Percentiles rank a stretch among this genome's conserved stretches.
Evolutionary conservation across 2,888 invertebrate genomes (phyloP).

Genomic region (Phorcus lineatus): DNA sequence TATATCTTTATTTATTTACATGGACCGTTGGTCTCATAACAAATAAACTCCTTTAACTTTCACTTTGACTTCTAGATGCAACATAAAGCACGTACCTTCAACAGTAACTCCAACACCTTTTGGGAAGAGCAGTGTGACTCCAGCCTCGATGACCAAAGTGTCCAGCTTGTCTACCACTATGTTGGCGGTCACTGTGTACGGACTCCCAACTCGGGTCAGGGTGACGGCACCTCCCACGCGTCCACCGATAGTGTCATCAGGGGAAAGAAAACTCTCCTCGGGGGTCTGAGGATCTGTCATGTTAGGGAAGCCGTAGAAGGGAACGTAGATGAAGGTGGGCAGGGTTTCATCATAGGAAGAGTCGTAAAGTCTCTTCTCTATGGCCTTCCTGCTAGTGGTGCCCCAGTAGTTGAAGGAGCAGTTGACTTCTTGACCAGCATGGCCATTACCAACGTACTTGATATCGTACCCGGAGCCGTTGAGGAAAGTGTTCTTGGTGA

Average conservation of each 20-base stretch:
- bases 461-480: not conserved
- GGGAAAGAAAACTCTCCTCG: conserved; percentile 27
- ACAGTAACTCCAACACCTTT: conserved; percentile 32
- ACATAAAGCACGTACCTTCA: conserved; percentile 25
- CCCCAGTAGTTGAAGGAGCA: conserved; percentile 46
- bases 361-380: conserved; percentile 37
- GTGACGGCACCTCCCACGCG: conserved; percentile 27
- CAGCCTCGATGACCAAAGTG: conserved; percentile 34
- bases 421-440: conserved; percentile 21
- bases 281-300: conserved; percentile 29
- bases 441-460: not conserved
- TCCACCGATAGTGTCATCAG: conserved; percentile 38
- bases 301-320: conserved; percentile 38
- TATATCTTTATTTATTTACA: no score
- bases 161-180: conserved; percentile 32
- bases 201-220: conserved; percentile 24
- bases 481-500: not conserved
- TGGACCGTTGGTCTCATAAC: no score
- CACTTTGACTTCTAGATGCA: no score
- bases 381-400: conserved; percentile 27
- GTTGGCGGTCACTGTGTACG: conserved; percentile 37
- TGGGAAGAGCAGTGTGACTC: conserved; percentile 34
- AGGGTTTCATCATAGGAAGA: conserved; percentile 29
- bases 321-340: conserved; percentile 29
- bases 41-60: no score